Evolutionary conservation across 2,888 invertebrate genomes (phyloP), one percentile per base, ranked within the genome.

Genomic region (Polylopha cassiicola): DNA sequence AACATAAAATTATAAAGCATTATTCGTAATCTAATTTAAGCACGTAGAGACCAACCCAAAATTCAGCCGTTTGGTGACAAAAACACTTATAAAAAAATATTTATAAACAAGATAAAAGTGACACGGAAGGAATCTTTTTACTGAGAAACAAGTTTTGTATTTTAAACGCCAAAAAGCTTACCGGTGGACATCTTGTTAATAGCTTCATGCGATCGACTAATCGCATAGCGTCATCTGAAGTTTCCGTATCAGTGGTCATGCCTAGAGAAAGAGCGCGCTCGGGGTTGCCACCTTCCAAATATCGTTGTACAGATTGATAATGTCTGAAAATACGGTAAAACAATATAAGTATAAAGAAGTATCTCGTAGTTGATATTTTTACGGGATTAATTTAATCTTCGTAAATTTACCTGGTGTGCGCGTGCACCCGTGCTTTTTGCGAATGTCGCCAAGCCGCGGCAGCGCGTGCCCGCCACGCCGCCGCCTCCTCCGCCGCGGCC

Each of bases 401-500:
- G n/a, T n/a, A 22, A n/a, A 13, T 13, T 29, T 43, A 74, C 73
- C 67, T 62, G 32, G 72, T 51, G 44, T 70, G 92, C 2, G 88
- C 88, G 51, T 91, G 89, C 1, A 91, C 76, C 1, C 90, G 82
- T 0, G 90, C 87, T 21, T 92, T 88, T 27, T 93, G 91, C 13
- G 93, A 86, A 3, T 79, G 80, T 1, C 82, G 47, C 62, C 89
- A 91, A 15, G 93, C 85, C 27, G 88, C 87, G 21, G 92, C 90
- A 38, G 94, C 91, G 17, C 91, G 88, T 69, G 90, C 89, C 14
- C 90, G 87, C 84, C 93, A 90, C 31, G 87, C 88, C 43, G 92
- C 91, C 9, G 91, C 90, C 61, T 93, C 92, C 6, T 88, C 88
- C 59, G 91, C 90, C 27, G 92, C 82, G 43, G 90, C 89, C 31